A percentile compares a stretch with the other conserved stretches of the same genome.
These are phyloP conservation scores for Chrysocyon brachyurus DNA, from an alignment of 2,797 vertebrate genomes.

Conservation along the genomic window DNA sequence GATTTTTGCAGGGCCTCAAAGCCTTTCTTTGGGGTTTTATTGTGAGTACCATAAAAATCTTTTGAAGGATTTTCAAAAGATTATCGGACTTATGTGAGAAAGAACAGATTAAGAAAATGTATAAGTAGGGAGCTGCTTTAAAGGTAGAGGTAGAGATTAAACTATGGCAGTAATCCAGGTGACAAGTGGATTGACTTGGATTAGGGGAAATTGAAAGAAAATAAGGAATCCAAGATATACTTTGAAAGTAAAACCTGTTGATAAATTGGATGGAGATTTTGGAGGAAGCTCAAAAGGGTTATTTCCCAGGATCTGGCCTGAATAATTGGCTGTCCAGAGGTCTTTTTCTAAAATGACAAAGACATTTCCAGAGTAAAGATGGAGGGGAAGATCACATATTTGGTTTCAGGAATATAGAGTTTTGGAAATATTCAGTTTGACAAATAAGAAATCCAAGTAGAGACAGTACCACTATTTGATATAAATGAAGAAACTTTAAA, in stretches of 20 bases:
- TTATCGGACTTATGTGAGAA: not conserved
- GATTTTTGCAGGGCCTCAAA: not conserved
- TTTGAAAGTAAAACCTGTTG: not conserved
- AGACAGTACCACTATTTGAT: not conserved
- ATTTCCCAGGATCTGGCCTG: not conserved
- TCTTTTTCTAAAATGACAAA: not conserved
- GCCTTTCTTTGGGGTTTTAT: not conserved
- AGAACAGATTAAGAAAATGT: not conserved
- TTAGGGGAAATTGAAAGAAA: not conserved
- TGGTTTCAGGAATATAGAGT: not conserved
- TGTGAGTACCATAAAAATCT: not conserved
- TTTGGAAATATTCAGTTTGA: not conserved
- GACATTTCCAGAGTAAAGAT: not conserved
- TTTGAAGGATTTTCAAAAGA: not conserved
- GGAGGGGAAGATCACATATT: not conserved
- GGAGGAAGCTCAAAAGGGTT: not conserved
- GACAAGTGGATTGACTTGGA: not conserved
- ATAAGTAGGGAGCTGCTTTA: conserved; percentile 8
- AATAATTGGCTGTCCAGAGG: not conserved
- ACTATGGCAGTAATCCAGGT: not conserved
- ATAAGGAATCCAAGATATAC: not conserved
- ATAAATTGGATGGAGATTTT: not conserved
- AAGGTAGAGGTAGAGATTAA: not conserved
- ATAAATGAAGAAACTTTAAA: conserved; percentile 1
- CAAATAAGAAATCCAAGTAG: not conserved